Base-by-base conservation (phyloP, 2,888 invertebrate genomes). In the Drosophila limbata region DNA sequence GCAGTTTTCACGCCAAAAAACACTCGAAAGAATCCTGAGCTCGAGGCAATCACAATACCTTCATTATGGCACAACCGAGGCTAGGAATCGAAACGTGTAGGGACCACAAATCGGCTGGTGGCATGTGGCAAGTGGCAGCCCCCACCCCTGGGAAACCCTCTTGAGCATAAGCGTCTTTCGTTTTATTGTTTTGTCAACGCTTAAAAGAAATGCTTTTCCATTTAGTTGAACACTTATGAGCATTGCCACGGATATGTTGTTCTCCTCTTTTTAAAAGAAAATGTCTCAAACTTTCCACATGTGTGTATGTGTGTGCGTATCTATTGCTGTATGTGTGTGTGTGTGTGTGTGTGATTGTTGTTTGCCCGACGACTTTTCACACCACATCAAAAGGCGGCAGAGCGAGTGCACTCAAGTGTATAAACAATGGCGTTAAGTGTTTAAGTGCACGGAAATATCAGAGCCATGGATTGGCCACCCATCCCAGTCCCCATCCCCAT, bases 141-240 rank as follows among this genome's bases (percentile, higher is more conserved):
- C 25, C 44, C 28, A 6, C 21, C 40, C 11, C 42, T 37, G 44
- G 45, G 17, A 57, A 57, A 60, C 65, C 61, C 81, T 65, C 83
- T 60, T 19, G 74, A 79, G 81, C 83, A 81, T 81, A 81, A 83
- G 73, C 69, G 81, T 81, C 82, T 81, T 80, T 84, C 80, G 76
- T 85, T 83, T 84, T 81, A 84, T 87, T 87, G 87, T 88, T 88
- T 81, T 88, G 82, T 85, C 81, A 87, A 84, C 79, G 84, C 87
- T 88, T 82, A 85, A 89, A 84, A 88, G 83, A 88, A 86, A 81
- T 86, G 84, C 77, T 87, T 84, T 88, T 83, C 87, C 89, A 89
- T 89, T 88, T 88, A 88, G 86, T 81, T 84, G 75, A 88, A 86
- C 89, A 84, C 85, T 85, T 88, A 85, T 86, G 84, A 85, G 84